Base-by-base conservation (phyloP, 2,113 vertebrate species). In the Prionailurus bengalensis region DNA sequence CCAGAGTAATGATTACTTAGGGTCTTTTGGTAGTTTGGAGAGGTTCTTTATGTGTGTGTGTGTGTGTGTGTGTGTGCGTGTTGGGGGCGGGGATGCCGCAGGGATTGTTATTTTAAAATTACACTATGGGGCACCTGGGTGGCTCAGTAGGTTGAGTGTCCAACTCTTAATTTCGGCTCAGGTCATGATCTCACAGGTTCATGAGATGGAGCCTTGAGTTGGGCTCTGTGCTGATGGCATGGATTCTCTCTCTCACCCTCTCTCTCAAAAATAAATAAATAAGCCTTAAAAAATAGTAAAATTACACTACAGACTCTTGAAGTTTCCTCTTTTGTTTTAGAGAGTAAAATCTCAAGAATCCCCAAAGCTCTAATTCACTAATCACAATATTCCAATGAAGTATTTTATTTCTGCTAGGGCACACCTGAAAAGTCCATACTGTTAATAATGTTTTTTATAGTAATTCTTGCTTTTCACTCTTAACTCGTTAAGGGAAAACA, bases 401-500 rank as follows among this genome's bases (percentile, higher is more conserved):
- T 89, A 7, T 92, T 89, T 93, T 80, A 83, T 70, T 95, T 96
- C 21, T n/a, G 58, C 25, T 80, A 53, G 78, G 25, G 19, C 51
- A 45, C 4, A 61, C 80, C 83, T 80, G 13, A 87, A 94, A 33
- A 86, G 76, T 87, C 85, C 82, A 73, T 36, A 53, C 25, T 81
- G 1, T 76, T n/a, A n/a, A 61, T 81, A 91, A 79, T 82, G 73
- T 12, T 27, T 27, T 71, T 36, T 17, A 63, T 5, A 73, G 48
- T 70, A 66, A 87, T 63, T 78, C 42, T 95, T 78, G 42, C 25
- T 91, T 90, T 97, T 78, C 29, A 92, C 14, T 61, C 39, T 93
- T 66, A 70, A 86, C 21, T 73, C 27, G 53, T 92, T 61, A 87
- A 23, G 70, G 45, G 31, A 86, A 92, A 90, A 65, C 17, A 42